Evolutionary conservation across 2,888 invertebrate genomes (phyloP).

Genomic region (Perizoma flavofasciatum): DNA sequence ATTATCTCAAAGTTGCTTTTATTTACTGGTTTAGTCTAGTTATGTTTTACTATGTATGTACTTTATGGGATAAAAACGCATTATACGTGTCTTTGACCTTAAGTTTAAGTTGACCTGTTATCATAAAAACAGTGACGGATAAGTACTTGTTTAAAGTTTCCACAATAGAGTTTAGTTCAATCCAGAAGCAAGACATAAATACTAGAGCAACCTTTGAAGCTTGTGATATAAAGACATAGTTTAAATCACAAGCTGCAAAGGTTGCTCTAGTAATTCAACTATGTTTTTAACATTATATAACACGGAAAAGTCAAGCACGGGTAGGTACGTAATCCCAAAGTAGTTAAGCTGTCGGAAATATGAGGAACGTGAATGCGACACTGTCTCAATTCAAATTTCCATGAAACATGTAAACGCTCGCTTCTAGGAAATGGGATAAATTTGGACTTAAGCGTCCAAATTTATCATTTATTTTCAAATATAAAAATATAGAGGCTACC

Average conservation of each 20-base stretch:
- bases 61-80: too few species aligned
- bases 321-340: slow-evolving; percentile 25
- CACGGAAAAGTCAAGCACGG: slow-evolving; percentile 15
- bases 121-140: too few species aligned
- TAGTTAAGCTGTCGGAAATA: slow-evolving; percentile 34
- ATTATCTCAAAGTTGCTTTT: not conserved
- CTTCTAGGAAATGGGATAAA: not conserved
- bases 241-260: not conserved
- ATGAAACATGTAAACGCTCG: not conserved
- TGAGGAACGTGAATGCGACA: slow-evolving; percentile 18
- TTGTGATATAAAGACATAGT: too few species aligned
- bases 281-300: slow-evolving; percentile 22
- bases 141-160: too few species aligned
- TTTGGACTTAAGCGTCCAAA: too few species aligned
- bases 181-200: not conserved
- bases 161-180: too few species aligned
- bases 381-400: not conserved
- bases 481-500: too few species aligned
- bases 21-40: not conserved
- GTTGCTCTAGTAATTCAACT: not conserved
- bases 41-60: not conserved
- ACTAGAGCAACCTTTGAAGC: too few species aligned
- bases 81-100: too few species aligned
- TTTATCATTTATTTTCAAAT: too few species aligned
- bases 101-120: too few species aligned